These are phyloP conservation scores for Leptoclinus maculatus DNA, from an alignment of 2,797 vertebrate genomes.

Conservation along the genomic window DNA sequence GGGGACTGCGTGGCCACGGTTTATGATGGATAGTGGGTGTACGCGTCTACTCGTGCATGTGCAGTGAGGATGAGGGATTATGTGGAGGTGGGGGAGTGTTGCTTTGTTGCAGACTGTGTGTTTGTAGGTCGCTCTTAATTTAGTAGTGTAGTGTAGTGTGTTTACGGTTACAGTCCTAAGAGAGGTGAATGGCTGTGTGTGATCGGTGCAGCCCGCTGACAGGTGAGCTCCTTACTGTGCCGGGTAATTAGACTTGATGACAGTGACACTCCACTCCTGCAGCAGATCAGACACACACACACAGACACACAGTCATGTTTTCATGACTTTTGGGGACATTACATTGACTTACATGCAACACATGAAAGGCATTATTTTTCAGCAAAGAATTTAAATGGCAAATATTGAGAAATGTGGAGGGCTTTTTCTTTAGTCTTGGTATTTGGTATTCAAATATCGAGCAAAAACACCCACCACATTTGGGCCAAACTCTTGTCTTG, in stretches of 20 bases:
- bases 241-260: constrained; percentile 71
- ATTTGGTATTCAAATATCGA: constrained; percentile 37
- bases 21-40: constrained; percentile 29
- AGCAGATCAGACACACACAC: constrained; percentile 21
- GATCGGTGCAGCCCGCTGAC: constrained; percentile 49
- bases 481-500: neutral
- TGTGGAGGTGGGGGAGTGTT: constrained; percentile 1
- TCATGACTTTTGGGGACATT: neutral
- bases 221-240: constrained; percentile 45
- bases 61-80: constrained; percentile 7
- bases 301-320: neutral
- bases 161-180: constrained; percentile 7
- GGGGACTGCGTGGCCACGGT: neutral
- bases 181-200: constrained; percentile 42
- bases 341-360: neutral
- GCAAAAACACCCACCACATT: neutral
- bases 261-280: constrained; percentile 33
- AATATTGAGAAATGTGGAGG: constrained; percentile 3
- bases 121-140: constrained; percentile 1
- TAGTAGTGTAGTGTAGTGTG: neutral
- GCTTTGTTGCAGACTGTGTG: neutral
- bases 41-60: constrained; percentile 42
- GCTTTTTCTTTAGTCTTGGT: neutral
- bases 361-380: neutral
- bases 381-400: constrained; percentile 43